phyloP scores from a whole-genome alignment of 2,113 vertebrate genomes.

The Malurus cyaneus region DNA sequence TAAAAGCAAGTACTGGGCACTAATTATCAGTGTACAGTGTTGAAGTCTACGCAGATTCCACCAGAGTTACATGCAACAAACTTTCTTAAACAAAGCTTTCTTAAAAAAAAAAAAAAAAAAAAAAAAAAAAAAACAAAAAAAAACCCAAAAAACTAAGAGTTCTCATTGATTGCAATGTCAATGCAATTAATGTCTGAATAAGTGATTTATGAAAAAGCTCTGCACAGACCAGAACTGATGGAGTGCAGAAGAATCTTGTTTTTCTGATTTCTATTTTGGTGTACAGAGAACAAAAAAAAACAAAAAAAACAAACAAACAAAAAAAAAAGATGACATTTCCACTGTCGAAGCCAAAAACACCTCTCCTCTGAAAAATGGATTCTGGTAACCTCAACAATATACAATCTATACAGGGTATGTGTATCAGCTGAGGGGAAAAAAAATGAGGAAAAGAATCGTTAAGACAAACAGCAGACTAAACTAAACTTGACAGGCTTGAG shows the following conservation, averaged over 20 bases:
- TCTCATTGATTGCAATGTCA: neutral
- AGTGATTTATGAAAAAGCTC: neutral
- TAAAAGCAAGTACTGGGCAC: neutral
- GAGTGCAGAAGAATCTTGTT: neutral
- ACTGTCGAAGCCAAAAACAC: neutral
- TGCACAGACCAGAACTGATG: neutral
- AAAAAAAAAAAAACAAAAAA: neutral
- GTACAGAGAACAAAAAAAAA: neutral
- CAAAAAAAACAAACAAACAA: neutral
- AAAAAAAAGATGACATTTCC: neutral
- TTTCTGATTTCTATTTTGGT: neutral
- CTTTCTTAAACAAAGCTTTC: neutral
- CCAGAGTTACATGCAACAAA: neutral
- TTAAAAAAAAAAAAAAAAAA: neutral
- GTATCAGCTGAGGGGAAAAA: conserved; percentile 9
- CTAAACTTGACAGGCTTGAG: conserved; percentile 70
- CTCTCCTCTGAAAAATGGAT: neutral
- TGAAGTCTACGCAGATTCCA: neutral
- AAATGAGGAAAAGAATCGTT: conserved; percentile 60
- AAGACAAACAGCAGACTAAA: conserved; percentile 52
- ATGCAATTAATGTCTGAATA: neutral
- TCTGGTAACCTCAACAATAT: conserved; percentile 23
- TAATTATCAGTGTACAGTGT: neutral
- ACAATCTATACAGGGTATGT: conserved; percentile 1
- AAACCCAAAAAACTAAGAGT: neutral